Evolutionary conservation across 1,140 invertebrate genomes (phyloP).

Genomic region (Cotesia glomerata): DNA sequence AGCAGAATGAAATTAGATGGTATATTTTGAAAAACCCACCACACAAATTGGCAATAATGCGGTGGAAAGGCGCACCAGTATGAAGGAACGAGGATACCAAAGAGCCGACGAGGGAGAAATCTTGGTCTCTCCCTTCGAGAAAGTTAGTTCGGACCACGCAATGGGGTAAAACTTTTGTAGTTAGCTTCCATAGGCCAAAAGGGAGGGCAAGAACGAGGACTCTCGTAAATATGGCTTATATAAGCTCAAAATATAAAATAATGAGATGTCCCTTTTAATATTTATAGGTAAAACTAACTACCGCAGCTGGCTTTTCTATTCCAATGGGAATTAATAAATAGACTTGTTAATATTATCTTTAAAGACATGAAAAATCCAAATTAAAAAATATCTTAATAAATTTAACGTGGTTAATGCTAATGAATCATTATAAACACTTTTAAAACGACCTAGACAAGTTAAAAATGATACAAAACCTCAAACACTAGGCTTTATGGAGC

Average conservation of each 20-base stretch:
- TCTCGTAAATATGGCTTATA: constrained; percentile 52
- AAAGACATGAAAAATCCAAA: neutral
- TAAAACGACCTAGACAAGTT: too few species aligned
- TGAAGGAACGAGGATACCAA: neutral
- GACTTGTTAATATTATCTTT: constrained; percentile 10
- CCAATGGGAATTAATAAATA: constrained; percentile 1
- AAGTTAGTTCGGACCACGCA: constrained; percentile 28
- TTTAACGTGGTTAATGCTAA: too few species aligned
- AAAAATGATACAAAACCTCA: too few species aligned
- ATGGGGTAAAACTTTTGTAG: constrained; percentile 40
- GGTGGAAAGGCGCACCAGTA: neutral
- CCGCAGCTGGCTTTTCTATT: neutral
- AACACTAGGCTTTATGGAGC: too few species aligned
- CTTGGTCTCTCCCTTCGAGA: constrained; percentile 9
- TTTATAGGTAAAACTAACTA: constrained; percentile 40
- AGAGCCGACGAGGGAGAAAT: constrained; percentile 4
- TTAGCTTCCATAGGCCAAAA: constrained; percentile 27
- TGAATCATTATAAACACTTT: too few species aligned
- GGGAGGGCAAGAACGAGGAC: constrained; percentile 1
- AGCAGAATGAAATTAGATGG: constrained; percentile 33
- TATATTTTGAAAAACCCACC: constrained; percentile 35
- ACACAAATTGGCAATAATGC: constrained; percentile 37
- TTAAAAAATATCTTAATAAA: too few species aligned
- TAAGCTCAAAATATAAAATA: constrained; percentile 51
- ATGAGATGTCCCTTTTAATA: constrained; percentile 48